These are phyloP conservation scores for Cataglyphis livida DNA, from an alignment of 2,888 invertebrate species.

Conservation along the genomic window DNA sequence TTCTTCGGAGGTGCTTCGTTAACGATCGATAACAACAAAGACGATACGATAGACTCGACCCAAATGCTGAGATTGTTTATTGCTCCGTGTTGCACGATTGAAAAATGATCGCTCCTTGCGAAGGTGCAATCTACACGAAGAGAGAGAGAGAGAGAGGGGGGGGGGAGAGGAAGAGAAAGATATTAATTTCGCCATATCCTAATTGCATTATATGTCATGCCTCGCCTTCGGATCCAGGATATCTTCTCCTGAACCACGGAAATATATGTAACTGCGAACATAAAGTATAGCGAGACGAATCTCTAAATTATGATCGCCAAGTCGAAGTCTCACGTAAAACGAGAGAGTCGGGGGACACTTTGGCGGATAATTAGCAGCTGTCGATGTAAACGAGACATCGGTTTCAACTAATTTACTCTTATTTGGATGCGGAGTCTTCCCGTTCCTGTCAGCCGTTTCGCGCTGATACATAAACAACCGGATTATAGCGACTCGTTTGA, in stretches of 20 bases:
- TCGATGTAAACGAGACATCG: not conserved
- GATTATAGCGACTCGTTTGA: not conserved
- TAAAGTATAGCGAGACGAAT: constrained; percentile 1
- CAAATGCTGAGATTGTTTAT: constrained; percentile 39
- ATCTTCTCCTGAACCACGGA: constrained; percentile 2
- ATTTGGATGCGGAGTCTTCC: not conserved
- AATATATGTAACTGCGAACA: constrained; percentile 9
- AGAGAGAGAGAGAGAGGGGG: not conserved
- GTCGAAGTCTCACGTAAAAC: not conserved
- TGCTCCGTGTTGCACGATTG: constrained; percentile 20
- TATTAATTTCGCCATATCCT: constrained; percentile 22
- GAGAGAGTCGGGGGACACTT: constrained; percentile 4
- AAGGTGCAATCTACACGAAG: constrained; percentile 13
- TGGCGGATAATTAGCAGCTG: not conserved
- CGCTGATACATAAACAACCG: not conserved
- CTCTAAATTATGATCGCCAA: constrained; percentile 19
- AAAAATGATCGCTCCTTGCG: not conserved
- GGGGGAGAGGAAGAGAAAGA: not conserved
- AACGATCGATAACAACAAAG: constrained; percentile 35
- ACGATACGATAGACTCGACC: constrained; percentile 26
- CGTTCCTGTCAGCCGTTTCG: not conserved
- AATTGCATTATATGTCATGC: constrained; percentile 47
- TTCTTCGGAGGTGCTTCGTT: constrained; percentile 22
- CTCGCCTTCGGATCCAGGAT: constrained; percentile 22
- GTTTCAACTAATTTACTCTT: constrained; percentile 17